Base-by-base conservation (phyloP, 2,888 invertebrate species). In the Phalera bucephala region DNA sequence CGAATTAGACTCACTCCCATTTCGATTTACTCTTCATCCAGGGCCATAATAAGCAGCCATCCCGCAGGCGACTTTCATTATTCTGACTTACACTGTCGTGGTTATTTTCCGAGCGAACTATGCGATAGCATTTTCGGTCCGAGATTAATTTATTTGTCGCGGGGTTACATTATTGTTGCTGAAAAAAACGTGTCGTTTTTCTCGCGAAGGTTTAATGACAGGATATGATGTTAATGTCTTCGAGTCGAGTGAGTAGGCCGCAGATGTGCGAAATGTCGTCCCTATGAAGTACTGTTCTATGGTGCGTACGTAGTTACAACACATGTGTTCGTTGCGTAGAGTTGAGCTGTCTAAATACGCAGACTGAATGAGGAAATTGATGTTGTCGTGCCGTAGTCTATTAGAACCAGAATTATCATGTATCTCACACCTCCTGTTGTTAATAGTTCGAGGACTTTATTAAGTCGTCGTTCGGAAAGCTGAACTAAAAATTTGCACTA, bases 1-100 rank as follows among this genome's bases (percentile, higher is more conserved):
- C 75, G 83, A 80, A 84, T 87, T 76, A 81, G 75, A 75, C 78
- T 80, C 83, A 80, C 79, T 85, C 81, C 81, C 84, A 83, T 85
- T 88, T 87, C 83, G 83, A 88, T 88, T 87, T 82, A 79, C 73
- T 75, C 67, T 59, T 75, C 68, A 62, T 66, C 69, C 72, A 69
- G 65, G 50, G 58, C 57, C 53, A 51, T 78, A 78, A 78, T 79
- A 70, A 77, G 68, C 61, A 66, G 52, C 64, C 63, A 68, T 65
- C 68, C 63, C 63, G 58, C 65, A 47, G 48, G 52, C 58, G 42
- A 58, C 67, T 68, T 71, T 62, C 72, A 80, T 82, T 78, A 80
- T 66, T 64, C 62, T 47, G 42, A n/a, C 57, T 48, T 49, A 52
- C 53, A 50, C 43, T 46, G 40, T 45, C 58, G 58, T 41, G 40